A percentile compares a stretch with the other conserved stretches of the same genome.
Conservation (phyloP, 2,113 vertebrate species). For the Heliornis fulica region DNA sequence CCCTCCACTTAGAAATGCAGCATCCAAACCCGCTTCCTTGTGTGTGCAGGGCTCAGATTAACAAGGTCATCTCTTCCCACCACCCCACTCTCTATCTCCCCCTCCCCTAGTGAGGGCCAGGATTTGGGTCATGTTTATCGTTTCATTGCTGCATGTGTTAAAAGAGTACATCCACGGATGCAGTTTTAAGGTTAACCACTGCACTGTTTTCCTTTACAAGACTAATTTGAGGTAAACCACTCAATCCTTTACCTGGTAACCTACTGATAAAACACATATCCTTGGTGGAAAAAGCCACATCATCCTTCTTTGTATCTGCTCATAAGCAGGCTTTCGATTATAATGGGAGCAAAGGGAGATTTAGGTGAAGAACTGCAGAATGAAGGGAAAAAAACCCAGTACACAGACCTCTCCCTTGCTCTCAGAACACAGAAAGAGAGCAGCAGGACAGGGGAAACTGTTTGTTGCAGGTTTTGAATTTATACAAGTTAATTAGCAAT, state of each 20-base stretch:
- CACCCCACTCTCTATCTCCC: background rate
- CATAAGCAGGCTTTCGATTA: background rate
- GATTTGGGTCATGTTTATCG: constrained; percentile 44
- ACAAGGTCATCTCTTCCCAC: background rate
- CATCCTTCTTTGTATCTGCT: background rate
- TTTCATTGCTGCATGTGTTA: constrained; percentile 21
- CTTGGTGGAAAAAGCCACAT: background rate
- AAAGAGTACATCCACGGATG: background rate
- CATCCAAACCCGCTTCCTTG: background rate
- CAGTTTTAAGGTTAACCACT: constrained; percentile 44
- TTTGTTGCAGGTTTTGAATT: background rate
- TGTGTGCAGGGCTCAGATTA: background rate
- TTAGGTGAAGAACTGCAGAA: background rate
- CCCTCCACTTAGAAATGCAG: background rate
- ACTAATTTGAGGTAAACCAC: background rate
- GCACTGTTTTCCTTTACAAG: constrained; percentile 4
- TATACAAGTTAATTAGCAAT: background rate
- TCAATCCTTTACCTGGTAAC: constrained; percentile 24
- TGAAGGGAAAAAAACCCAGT: background rate
- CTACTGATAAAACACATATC: background rate
- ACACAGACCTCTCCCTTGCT: background rate
- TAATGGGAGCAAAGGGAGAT: background rate
- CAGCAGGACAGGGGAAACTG: background rate
- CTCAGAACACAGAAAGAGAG: background rate
- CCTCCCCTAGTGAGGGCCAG: background rate